Conservation (phyloP, 2,113 vertebrate genomes). For the Isurus oxyrinchus region DNA sequence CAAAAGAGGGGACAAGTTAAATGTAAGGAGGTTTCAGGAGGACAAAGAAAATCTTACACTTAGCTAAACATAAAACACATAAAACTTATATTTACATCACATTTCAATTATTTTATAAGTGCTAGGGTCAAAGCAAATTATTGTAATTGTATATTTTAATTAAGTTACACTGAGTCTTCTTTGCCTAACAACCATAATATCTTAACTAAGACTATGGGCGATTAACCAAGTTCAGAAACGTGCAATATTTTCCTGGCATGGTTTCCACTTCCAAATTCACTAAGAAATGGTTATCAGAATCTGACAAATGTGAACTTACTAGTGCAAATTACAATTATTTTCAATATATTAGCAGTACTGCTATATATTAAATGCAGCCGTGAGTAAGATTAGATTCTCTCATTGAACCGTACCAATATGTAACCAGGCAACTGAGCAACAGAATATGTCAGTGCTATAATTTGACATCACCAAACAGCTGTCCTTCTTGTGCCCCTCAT, state of each 20-base stretch:
- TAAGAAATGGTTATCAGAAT: slow-evolving; percentile 8
- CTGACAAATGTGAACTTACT: background rate
- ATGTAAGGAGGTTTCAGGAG: background rate
- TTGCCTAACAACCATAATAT: background rate
- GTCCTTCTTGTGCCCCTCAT: background rate
- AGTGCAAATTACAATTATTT: background rate
- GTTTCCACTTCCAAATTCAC: background rate
- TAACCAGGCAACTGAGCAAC: slow-evolving; percentile 29
- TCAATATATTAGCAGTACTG: background rate
- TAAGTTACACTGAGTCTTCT: background rate
- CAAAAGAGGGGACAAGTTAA: background rate
- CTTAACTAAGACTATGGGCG: background rate
- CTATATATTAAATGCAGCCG: background rate
- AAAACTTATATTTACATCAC: background rate
- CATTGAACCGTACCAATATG: background rate
- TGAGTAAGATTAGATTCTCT: background rate
- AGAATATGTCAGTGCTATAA: background rate
- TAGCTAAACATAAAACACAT: background rate
- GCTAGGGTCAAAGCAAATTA: background rate
- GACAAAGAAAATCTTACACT: background rate
- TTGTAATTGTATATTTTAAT: background rate
- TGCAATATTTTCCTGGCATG: background rate
- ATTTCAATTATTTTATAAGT: background rate
- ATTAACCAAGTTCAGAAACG: slow-evolving; percentile 5
- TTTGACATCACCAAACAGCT: background rate